Evolutionary conservation across 37 sponge, comb jelly and placozoan species (phyloP).

Genomic region (Chondrilla cf. caribensis): DNA sequence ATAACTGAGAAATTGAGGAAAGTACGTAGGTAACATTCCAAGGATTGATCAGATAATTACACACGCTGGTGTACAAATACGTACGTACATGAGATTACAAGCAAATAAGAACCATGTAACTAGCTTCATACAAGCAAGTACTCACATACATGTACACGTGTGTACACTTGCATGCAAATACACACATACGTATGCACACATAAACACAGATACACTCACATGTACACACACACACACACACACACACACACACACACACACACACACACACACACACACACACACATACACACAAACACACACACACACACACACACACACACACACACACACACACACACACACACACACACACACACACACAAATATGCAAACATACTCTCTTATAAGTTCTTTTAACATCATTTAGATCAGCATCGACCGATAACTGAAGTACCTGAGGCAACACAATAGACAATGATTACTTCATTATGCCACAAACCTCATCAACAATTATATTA

Average conservation of each 20-base stretch:
- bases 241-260: neutral
- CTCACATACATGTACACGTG: no score
- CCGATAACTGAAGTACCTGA: constrained; percentile 84
- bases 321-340: neutral
- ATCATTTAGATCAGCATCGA: constrained; percentile 62
- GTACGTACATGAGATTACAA: neutral
- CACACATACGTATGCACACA: no score
- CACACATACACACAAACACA: no score
- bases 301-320: neutral
- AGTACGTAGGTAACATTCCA: no score
- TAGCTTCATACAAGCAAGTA: neutral
- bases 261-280: no score
- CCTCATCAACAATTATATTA: constrained; percentile 79
- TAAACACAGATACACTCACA: no score
- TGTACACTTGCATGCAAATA: no score
- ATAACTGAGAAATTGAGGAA: constrained; percentile 48
- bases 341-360: constrained; percentile 31
- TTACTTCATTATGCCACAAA: no score
- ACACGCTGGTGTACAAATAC: no score
- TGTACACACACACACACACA: neutral
- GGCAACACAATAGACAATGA: no score
- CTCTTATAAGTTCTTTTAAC: constrained; percentile 85
- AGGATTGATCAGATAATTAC: no score
- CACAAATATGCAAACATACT: constrained; percentile 18
- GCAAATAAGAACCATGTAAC: neutral